These are phyloP conservation scores for Synanthedon formicaeformis DNA, from an alignment of 2,888 invertebrate genomes.

Conservation along the genomic window DNA sequence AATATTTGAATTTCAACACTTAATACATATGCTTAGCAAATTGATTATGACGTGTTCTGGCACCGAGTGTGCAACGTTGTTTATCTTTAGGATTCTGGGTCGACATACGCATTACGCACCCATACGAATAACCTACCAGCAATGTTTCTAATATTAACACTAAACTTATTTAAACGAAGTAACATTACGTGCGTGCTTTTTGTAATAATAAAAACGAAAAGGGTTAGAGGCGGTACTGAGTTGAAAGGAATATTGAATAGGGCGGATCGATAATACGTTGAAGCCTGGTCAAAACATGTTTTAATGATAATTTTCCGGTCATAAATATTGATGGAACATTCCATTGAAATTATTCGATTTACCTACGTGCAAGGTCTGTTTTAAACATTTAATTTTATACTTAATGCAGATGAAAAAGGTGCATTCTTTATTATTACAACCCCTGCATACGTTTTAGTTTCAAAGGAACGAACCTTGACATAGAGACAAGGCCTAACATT, in stretches of 20 bases:
- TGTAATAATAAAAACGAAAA: not conserved
- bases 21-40: slow-evolving; percentile 67
- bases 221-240: not conserved
- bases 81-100: slow-evolving; percentile 13
- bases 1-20: slow-evolving; percentile 69
- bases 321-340: slow-evolving; percentile 63
- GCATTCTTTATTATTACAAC: no score
- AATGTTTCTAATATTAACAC: not conserved
- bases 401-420: no score
- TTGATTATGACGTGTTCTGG: slow-evolving; percentile 51
- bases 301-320: slow-evolving; percentile 60
- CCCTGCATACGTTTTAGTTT: no score
- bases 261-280: slow-evolving; percentile 35
- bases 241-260: slow-evolving; percentile 17
- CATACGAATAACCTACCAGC: not conserved
- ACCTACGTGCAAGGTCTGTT: slow-evolving; percentile 11
- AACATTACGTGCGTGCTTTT: not conserved
- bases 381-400: no score
- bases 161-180: not conserved
- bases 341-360: slow-evolving; percentile 32
- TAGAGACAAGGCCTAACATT: no score
- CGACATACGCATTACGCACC: not conserved
- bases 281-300: slow-evolving; percentile 48
- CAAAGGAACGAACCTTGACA: no score
- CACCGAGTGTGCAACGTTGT: slow-evolving; percentile 25